phyloP scores from a whole-genome alignment of 2,113 vertebrate species.

The Prunella himalayana region DNA sequence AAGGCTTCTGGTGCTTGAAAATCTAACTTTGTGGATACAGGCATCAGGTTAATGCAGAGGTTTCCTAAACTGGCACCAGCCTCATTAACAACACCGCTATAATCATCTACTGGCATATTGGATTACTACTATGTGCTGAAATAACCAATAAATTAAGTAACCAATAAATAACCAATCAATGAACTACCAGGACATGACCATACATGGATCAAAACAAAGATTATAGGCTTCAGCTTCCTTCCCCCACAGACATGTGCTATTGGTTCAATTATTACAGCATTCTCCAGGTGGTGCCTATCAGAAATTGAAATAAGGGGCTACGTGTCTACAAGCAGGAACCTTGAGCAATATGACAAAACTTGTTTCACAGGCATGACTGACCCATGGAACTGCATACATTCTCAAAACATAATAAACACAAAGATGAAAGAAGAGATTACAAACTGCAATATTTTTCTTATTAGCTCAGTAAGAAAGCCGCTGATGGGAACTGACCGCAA shows the following conservation, averaged over 20 bases:
- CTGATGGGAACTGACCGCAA: conserved; percentile 24
- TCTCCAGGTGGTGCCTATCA: neutral
- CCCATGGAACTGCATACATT: neutral
- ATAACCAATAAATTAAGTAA: neutral
- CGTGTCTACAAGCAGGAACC: neutral
- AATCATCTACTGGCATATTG: neutral
- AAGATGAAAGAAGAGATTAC: conserved; percentile 35
- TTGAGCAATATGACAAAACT: neutral
- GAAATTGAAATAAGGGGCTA: neutral
- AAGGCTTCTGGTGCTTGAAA: neutral
- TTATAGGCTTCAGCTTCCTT: neutral
- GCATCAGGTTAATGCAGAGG: neutral
- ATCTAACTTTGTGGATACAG: neutral
- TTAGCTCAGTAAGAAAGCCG: neutral
- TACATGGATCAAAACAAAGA: neutral
- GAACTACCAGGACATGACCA: neutral
- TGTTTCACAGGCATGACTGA: neutral
- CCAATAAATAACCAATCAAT: neutral
- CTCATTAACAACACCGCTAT: neutral
- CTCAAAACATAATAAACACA: conserved; percentile 4
- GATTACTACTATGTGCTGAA: neutral
- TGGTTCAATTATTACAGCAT: neutral
- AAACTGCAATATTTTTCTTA: conserved; percentile 23
- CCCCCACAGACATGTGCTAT: neutral
- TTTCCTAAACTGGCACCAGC: neutral